Evolutionary conservation across 2,797 vertebrate species (phyloP).

Genomic region (Cynodonichthys magdalenae): DNA sequence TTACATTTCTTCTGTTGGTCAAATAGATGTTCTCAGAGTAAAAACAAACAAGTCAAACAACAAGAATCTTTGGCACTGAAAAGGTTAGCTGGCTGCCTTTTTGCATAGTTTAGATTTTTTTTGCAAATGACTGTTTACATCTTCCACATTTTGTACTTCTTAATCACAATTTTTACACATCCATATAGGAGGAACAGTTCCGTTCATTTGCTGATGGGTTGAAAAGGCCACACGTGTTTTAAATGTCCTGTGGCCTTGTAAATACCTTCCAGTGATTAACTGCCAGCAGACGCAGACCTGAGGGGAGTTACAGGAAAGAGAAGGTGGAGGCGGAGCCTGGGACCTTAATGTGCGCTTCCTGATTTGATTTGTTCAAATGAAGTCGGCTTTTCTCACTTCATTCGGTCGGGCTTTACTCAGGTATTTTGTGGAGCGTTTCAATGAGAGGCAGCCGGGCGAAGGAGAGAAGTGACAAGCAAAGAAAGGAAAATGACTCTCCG

Average conservation of each 20-base stretch:
- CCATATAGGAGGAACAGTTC: slow-evolving; percentile 22
- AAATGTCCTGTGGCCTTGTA: slow-evolving; percentile 75
- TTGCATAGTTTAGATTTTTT: slow-evolving; percentile 47
- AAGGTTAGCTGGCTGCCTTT: slow-evolving; percentile 49
- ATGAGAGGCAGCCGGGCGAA: slow-evolving; percentile 24
- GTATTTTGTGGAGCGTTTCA: slow-evolving; percentile 16
- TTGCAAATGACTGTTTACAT: slow-evolving; percentile 12
- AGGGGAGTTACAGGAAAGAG: slow-evolving; percentile 25
- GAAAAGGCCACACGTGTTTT: slow-evolving; percentile 71
- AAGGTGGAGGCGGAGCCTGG: slow-evolving; percentile 18
- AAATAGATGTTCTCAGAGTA: slow-evolving; percentile 9
- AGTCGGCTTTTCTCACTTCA: slow-evolving; percentile 3
- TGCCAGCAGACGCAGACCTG: slow-evolving; percentile 59
- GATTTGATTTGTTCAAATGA: slow-evolving; percentile 17
- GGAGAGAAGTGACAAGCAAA: slow-evolving; percentile 48
- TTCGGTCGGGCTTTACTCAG: background rate
- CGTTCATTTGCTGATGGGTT: slow-evolving; percentile 48
- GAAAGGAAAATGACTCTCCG: slow-evolving; percentile 45
- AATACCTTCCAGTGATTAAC: slow-evolving; percentile 76
- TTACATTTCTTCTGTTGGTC: slow-evolving; percentile 3
- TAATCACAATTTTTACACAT: slow-evolving; percentile 31
- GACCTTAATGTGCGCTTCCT: slow-evolving; percentile 20
- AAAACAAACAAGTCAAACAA: slow-evolving; percentile 15
- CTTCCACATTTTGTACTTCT: background rate
- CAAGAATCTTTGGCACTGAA: slow-evolving; percentile 26